A percentile compares a stretch with the other conserved stretches of the same genome.
These are phyloP conservation scores for Neopelma chrysocephalum DNA, from an alignment of 2,797 vertebrate species.

Conservation along the genomic window DNA sequence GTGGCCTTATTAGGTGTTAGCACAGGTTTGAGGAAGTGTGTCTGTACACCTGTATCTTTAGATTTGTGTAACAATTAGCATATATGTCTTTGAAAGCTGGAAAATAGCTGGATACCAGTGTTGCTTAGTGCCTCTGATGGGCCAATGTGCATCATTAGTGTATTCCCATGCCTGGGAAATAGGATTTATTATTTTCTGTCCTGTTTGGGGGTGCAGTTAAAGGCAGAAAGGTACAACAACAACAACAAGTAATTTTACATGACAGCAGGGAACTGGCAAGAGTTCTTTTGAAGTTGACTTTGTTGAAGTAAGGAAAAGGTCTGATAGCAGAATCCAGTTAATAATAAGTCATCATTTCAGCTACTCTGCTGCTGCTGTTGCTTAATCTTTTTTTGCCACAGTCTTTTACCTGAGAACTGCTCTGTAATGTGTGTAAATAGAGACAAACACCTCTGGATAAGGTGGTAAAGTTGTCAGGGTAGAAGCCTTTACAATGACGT, in stretches of 20 bases:
- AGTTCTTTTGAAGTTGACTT: background rate
- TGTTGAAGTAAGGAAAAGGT: background rate
- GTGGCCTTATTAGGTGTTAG: background rate
- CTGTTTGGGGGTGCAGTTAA: background rate
- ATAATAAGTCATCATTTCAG: background rate
- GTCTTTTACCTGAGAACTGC: background rate
- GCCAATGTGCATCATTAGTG: background rate
- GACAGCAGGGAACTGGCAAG: background rate
- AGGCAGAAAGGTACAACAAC: background rate
- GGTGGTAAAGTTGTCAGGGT: background rate
- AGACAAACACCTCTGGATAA: background rate
- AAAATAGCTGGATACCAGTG: background rate
- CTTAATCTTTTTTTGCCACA: background rate
- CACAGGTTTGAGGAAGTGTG: background rate
- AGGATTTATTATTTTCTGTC: background rate
- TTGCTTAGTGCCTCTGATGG: background rate
- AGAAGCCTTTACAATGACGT: background rate
- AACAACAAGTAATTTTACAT: background rate
- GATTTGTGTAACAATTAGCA: background rate
- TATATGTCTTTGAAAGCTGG: background rate
- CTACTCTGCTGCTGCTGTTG: background rate
- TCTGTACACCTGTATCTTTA: background rate
- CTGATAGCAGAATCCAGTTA: background rate
- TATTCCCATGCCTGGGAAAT: background rate
- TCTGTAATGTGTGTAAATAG: background rate